Base-by-base conservation (phyloP, 2,113 vertebrate species). In the Campylomormyrus numenius region DNA sequence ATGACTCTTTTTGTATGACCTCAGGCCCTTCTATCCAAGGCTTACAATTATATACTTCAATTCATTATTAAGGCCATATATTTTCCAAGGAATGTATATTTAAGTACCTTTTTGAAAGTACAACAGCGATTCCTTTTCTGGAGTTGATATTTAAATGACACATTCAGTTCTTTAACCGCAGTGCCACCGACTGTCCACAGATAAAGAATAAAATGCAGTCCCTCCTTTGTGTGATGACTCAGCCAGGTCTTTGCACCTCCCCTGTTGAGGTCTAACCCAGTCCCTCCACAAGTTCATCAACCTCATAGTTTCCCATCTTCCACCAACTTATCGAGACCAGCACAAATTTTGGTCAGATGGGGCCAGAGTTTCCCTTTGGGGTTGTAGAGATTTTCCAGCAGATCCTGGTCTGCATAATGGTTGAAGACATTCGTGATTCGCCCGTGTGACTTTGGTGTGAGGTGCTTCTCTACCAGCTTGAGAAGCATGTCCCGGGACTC, bases 341-440 rank as follows among this genome's bases (percentile, higher is more conserved):
- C 95, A 92, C 97, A 97, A 49, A 97, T 96, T 94, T 96, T 97
- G 90, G 96, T 95, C 92, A 97, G 94, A 91, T 96, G 96, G n/a
- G 92, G 93, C 92, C 96, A 96, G 90, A 96, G 97, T 90, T 95
- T 93, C 91, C 97, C 97, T 92, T 97, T 96, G 8, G 96, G 97
- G 93, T 97, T 96, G 92, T 97, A 97, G 90, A 97, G 95, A 91
- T 95, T 95, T 87, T 97, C 97, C 94, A 97, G 93, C 89, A 97
- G 97, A 89, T 97, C 96, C 91, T 96, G 97, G 96, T 97, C 95
- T 88, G 97, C 96, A 92, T 97, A 97, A 89, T 97, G 97, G 94
- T 97, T 97, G 92, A 97, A 97, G 88, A 97, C 97, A 0, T 97
- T 95, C 85, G 96, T 95, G 91, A 97, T 91, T 0, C 97, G 97